Evolutionary conservation across 2,888 invertebrate genomes (phyloP).

Genomic region (Gasteruption jaculator): DNA sequence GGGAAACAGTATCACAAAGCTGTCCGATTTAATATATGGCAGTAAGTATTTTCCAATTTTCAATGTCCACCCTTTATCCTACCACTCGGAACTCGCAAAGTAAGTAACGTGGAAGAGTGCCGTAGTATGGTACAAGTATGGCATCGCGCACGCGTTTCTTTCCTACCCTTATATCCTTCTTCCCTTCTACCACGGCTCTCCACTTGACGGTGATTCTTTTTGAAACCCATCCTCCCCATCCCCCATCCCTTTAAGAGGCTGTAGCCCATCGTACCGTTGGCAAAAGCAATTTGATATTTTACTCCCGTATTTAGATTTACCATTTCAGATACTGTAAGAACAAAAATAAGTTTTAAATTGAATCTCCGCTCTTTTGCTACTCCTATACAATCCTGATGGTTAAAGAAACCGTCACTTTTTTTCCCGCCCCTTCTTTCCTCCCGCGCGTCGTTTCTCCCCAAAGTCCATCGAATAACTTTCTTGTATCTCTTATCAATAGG

Average conservation of each 20-base stretch:
- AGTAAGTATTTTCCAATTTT: constrained; percentile 38
- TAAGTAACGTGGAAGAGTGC: constrained; percentile 6
- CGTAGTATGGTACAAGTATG: constrained; percentile 7
- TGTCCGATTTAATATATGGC: constrained; percentile 36
- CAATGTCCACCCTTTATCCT: constrained; percentile 36
- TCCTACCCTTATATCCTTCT: too few species aligned
- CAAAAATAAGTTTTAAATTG: constrained; percentile 50
- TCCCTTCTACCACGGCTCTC: constrained; percentile 13
- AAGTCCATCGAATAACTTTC: constrained; percentile 21
- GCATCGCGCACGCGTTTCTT: too few species aligned
- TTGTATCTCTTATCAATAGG: too few species aligned
- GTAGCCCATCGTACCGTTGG: constrained; percentile 17
- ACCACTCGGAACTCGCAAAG: too few species aligned
- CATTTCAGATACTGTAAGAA: constrained; percentile 45
- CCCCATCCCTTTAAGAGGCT: too few species aligned
- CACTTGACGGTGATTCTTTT: constrained; percentile 4
- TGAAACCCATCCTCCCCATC: constrained; percentile 2
- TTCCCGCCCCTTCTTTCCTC: constrained; percentile 7
- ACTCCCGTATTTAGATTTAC: constrained; percentile 46
- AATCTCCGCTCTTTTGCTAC: constrained; percentile 34
- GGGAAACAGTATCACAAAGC: constrained; percentile 22
- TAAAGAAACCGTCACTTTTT: too few species aligned
- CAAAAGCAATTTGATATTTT: constrained; percentile 45
- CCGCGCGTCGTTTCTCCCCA: constrained; percentile 15
- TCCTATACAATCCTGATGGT: constrained; percentile 1